A percentile compares a stretch with the other conserved stretches of the same genome.
These are phyloP conservation scores for Tychaedon coryphoeus DNA, from an alignment of 2,113 vertebrate species.

Conservation along the genomic window DNA sequence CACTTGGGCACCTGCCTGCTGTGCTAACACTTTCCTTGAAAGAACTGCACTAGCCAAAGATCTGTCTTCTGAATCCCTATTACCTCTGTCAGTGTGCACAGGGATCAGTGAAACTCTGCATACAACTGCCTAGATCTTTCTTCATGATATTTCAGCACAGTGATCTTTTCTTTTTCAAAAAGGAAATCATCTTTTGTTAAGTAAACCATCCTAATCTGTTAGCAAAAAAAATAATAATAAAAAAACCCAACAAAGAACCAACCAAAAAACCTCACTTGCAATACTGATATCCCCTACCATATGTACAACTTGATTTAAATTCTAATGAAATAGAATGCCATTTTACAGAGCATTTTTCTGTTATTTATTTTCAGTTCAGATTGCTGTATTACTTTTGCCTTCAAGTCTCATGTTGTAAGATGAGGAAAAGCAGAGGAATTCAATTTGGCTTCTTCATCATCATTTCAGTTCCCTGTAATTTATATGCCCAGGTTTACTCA, in stretches of 20 bases:
- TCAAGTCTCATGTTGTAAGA: neutral
- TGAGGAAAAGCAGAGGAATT: neutral
- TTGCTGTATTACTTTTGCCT: neutral
- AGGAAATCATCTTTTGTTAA: neutral
- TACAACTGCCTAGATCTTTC: neutral
- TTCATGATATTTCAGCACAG: neutral
- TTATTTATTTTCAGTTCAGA: neutral
- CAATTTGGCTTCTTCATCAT: neutral
- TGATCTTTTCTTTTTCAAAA: rapidly evolving
- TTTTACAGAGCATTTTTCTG: neutral
- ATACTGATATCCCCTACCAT: neutral
- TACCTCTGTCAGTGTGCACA: neutral
- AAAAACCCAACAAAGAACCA: neutral
- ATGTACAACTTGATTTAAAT: neutral
- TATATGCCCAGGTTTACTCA: neutral
- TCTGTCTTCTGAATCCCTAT: neutral
- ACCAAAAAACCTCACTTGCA: neutral
- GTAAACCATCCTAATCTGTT: neutral
- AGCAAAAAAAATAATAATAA: neutral
- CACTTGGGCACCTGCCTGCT: neutral
- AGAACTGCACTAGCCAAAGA: neutral
- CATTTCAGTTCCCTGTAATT: neutral
- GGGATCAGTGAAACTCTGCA: neutral
- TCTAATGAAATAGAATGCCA: neutral
- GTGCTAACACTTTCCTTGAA: neutral